Percentiles rank a stretch among this genome's conserved stretches.
Evolutionary conservation across 2,113 vertebrate species (phyloP).

Genomic region (Charina bottae): DNA sequence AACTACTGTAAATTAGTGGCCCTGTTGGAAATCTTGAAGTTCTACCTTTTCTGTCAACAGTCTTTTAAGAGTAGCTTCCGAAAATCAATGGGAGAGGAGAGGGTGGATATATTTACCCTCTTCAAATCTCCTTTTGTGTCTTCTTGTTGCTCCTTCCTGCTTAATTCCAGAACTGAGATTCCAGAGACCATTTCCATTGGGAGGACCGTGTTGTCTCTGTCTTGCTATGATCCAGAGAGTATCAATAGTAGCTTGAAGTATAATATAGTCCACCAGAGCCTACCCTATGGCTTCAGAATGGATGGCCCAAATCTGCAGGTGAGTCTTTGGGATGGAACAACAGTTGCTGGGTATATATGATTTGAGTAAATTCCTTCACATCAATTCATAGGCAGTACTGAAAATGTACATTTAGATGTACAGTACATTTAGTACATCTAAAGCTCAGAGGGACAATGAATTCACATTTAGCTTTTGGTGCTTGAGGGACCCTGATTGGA

Average conservation of each 20-base stretch:
- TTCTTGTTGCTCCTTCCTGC: neutral
- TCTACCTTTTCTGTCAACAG: neutral
- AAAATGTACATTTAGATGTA: neutral
- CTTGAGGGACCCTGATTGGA: neutral
- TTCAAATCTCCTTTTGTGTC: neutral
- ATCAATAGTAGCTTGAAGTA: constrained; percentile 50
- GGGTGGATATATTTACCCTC: neutral
- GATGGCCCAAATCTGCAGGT: constrained; percentile 65
- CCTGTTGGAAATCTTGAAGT: neutral
- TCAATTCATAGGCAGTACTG: neutral
- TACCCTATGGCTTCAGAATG: constrained; percentile 57
- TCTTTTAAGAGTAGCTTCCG: neutral
- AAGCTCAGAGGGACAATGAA: too few relatives aligned
- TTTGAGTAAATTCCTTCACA: neutral
- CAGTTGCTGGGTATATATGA: neutral
- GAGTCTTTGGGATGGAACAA: neutral
- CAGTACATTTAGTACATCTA: neutral
- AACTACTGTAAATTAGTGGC: neutral
- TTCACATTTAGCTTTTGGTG: neutral
- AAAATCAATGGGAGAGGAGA: neutral
- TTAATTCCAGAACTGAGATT: constrained; percentile 64
- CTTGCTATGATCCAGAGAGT: constrained; percentile 47
- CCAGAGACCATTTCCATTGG: constrained; percentile 52
- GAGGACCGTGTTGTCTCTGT: constrained; percentile 52
- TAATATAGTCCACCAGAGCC: constrained; percentile 21